Conservation (phyloP, 2,888 invertebrate genomes). For the Leptopilina drosophilae region DNA sequence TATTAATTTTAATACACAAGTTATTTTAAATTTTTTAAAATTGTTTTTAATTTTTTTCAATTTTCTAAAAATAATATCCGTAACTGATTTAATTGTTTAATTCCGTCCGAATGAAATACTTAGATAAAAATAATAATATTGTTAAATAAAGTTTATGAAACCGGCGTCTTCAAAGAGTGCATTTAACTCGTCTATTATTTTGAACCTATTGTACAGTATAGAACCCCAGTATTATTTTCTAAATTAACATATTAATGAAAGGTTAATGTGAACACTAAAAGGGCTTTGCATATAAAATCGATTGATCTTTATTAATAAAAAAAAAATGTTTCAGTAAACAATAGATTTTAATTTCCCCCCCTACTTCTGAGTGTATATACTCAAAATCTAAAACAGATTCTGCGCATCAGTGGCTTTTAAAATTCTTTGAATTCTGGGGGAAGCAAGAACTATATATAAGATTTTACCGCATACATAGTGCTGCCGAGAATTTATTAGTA, state of each 20-base stretch:
- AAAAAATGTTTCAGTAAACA: not conserved
- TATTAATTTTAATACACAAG: too few relatives aligned
- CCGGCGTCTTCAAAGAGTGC: not conserved
- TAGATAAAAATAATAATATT: not conserved
- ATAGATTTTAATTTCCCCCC: not conserved
- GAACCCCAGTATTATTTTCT: not conserved
- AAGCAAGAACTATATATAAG: conserved; percentile 16
- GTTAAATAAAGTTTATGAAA: not conserved
- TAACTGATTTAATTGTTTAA: too few relatives aligned
- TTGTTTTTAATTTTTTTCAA: too few relatives aligned
- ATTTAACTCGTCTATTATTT: not conserved
- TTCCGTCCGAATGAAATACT: too few relatives aligned
- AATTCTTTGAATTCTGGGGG: conserved; percentile 15
- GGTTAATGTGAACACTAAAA: not conserved
- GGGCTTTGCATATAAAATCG: not conserved
- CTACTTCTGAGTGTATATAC: not conserved
- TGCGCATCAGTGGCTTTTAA: not conserved
- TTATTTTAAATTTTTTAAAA: too few relatives aligned
- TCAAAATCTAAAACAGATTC: not conserved
- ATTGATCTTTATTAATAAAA: not conserved
- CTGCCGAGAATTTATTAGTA: not conserved
- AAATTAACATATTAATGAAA: conserved; percentile 8
- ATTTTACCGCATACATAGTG: not conserved
- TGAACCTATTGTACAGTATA: not conserved
- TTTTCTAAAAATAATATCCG: too few relatives aligned